Conservation (phyloP, 2,888 invertebrate species). For the Catotricha subobsoleta region DNA sequence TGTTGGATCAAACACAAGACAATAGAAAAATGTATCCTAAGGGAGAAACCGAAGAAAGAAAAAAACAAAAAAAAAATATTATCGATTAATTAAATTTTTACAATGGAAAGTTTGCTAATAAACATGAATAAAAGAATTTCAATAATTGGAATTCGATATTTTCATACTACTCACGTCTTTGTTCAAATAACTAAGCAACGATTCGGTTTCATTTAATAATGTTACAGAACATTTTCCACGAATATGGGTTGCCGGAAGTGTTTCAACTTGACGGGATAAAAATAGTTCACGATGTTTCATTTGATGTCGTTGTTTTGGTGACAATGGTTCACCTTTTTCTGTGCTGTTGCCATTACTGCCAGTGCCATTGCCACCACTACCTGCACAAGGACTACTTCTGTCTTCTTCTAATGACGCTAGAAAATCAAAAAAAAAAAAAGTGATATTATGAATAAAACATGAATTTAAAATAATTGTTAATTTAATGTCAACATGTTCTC, state of each 20-base stretch:
- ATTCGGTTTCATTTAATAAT: conserved; percentile 96
- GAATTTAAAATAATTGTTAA: too few species aligned
- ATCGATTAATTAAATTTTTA: neutral
- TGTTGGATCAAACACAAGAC: conserved; percentile 97
- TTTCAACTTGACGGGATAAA: conserved; percentile 93
- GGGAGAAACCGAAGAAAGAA: too few species aligned
- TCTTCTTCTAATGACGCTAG: conserved; percentile 54
- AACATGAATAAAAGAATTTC: neutral
- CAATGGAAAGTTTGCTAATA: conserved; percentile 1
- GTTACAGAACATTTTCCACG: conserved; percentile 99
- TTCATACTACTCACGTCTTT: conserved; percentile 60
- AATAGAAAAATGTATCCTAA: conserved; percentile 98
- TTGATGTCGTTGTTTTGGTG: conserved; percentile 80
- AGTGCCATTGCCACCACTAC: conserved; percentile 11
- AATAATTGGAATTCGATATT: conserved; percentile 15
- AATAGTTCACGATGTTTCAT: conserved; percentile 96
- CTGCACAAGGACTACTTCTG: conserved; percentile 25
- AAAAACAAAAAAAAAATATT: neutral
- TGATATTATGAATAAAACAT: conserved; percentile 7
- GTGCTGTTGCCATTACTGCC: conserved; percentile 18
- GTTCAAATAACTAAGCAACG: conserved; percentile 86
- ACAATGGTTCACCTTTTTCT: conserved; percentile 44
- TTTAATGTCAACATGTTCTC: too few species aligned
- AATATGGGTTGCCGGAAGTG: conserved; percentile 95
- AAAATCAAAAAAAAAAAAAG: conserved; percentile 15